Conservation (phyloP, 2,797 vertebrate species). For the Lepidocolaptes lacrymiger region DNA sequence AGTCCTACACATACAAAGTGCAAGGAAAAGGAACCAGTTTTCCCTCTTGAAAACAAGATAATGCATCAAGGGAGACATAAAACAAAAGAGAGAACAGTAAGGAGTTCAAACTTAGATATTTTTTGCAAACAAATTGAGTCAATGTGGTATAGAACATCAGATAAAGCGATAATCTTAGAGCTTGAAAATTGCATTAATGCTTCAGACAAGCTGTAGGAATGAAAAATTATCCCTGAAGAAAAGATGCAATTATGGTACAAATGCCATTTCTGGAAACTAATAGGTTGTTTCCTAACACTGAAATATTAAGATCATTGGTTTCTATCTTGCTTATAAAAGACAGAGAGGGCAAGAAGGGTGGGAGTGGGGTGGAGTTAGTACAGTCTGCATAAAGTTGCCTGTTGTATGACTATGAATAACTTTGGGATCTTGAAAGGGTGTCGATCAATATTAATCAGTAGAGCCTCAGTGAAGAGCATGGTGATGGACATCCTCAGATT, state of each 20-base stretch:
- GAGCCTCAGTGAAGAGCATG: neutral
- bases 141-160: neutral
- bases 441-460: neutral
- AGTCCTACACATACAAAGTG: neutral
- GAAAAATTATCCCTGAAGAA: neutral
- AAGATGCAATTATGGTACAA: neutral
- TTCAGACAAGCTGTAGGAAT: neutral
- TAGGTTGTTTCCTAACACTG: neutral
- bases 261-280: neutral
- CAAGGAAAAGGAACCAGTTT: neutral
- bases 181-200: neutral
- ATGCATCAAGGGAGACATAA: neutral
- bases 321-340: neutral
- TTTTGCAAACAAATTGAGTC: neutral
- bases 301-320: slow-evolving; percentile 3
- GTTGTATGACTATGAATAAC: neutral
- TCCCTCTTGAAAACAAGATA: neutral
- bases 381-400: neutral
- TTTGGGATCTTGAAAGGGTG: neutral
- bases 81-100: neutral
- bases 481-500: neutral
- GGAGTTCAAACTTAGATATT: neutral
- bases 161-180: neutral
- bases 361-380: neutral
- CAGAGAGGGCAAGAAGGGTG: neutral